A percentile compares a stretch with the other conserved stretches of the same genome.
Evolutionary conservation across 2,797 vertebrate genomes (phyloP).

Genomic region (Acanthiza pusilla): DNA sequence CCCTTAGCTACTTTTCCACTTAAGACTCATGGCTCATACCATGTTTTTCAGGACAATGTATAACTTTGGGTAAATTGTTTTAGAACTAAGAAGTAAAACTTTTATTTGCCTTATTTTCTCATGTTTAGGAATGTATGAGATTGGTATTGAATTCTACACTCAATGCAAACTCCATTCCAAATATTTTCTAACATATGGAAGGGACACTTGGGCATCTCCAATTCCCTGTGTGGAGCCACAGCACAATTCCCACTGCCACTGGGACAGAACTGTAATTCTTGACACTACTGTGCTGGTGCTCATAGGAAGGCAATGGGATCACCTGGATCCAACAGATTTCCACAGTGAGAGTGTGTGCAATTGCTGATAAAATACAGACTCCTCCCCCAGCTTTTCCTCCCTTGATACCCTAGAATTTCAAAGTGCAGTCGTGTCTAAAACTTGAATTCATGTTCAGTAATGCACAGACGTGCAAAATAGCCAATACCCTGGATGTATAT

Average conservation of each 20-base stretch:
- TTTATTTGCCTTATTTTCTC: neutral
- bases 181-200: neutral
- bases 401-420: neutral
- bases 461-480: neutral
- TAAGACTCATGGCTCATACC: neutral
- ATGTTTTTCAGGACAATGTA: accelerated
- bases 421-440: neutral
- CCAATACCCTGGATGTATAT: neutral
- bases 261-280: neutral
- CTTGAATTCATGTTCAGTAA: neutral
- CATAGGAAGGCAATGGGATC: neutral
- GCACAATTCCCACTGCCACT: neutral
- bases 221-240: neutral
- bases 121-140: neutral
- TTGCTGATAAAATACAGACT: neutral
- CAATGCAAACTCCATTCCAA: neutral
- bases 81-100: neutral
- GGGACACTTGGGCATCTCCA: neutral
- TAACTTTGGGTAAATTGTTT: neutral
- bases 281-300: neutral
- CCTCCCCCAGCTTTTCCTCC: neutral
- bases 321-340: neutral
- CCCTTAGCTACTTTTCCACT: neutral
- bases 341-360: neutral
- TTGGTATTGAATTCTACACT: neutral